These are phyloP conservation scores for Nesospiza acunhae DNA, from an alignment of 2,113 vertebrate species.

Conservation along the genomic window DNA sequence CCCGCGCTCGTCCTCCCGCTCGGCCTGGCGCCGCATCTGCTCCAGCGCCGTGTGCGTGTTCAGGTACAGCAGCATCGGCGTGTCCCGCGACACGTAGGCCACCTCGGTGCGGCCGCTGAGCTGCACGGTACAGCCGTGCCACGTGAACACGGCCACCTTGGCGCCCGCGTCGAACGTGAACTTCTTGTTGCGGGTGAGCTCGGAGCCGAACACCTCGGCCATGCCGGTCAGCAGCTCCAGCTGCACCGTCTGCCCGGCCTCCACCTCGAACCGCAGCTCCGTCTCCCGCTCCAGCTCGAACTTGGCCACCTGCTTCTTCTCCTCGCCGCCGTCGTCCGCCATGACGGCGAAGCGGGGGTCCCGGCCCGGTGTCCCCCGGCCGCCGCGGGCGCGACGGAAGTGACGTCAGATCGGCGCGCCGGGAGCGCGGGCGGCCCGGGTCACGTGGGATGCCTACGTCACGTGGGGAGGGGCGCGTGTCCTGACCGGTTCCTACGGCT, in stretches of 20 bases:
- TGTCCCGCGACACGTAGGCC: constrained; percentile 94
- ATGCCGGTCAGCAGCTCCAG: constrained; percentile 90
- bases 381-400: neutral
- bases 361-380: too few species aligned
- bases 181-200: constrained; percentile 94
- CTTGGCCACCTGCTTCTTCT: constrained; percentile 85
- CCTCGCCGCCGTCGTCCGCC: constrained; percentile 73
- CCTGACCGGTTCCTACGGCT: rapidly evolving
- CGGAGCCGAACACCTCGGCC: constrained; percentile 95
- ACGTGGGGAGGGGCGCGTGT: neutral
- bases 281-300: constrained; percentile 96
- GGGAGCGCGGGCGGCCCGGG: rapidly evolving
- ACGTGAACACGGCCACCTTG: constrained; percentile 96
- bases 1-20: constrained; percentile 92
- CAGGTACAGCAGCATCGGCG: constrained; percentile 95
- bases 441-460: rapidly evolving
- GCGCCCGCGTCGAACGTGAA: constrained; percentile 93
- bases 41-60: constrained; percentile 96
- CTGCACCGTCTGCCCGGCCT: constrained; percentile 87
- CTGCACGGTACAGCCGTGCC: constrained; percentile 93
- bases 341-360: neutral
- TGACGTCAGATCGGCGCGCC: neutral
- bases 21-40: constrained; percentile 95
- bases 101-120: constrained; percentile 94
- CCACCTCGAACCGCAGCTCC: constrained; percentile 96